A percentile compares a stretch with the other conserved stretches of the same genome.
Conservation (phyloP, 2,888 invertebrate genomes). For the Cyclophora albipunctata region DNA sequence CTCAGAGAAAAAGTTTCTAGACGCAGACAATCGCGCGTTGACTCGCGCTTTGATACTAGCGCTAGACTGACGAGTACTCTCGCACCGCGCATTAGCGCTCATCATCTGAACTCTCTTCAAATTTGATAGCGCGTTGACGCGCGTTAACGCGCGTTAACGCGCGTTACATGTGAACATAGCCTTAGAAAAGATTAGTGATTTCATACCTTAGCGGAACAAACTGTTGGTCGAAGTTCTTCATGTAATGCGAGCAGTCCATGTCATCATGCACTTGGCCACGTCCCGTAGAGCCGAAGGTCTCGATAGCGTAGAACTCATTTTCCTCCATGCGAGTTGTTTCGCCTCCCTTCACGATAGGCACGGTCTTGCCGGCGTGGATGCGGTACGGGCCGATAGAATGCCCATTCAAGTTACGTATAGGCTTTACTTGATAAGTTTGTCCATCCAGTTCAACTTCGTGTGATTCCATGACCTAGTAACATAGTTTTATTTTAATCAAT, state of each 20-base stretch:
- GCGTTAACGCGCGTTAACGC: too few relatives aligned
- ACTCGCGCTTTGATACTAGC: too few relatives aligned
- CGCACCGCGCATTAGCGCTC: too few relatives aligned
- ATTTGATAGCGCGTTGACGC: too few relatives aligned
- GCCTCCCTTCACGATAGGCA: conserved; percentile 99
- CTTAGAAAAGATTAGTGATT: too few relatives aligned
- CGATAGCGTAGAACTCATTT: conserved; percentile 99
- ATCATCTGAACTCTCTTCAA: too few relatives aligned
- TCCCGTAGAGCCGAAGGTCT: conserved; percentile 99
- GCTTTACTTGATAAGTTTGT: conserved; percentile 95
- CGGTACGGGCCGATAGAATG: conserved; percentile 99
- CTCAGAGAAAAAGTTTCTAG: too few relatives aligned
- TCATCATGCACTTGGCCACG: conserved; percentile 96
- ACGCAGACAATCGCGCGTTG: too few relatives aligned
- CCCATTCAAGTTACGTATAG: conserved; percentile 98
- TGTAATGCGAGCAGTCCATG: conserved; percentile 99
- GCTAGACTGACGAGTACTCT: too few relatives aligned
- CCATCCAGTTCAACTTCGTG: conserved; percentile 98
- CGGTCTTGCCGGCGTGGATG: conserved; percentile 98
- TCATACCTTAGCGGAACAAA: conserved; percentile 90
- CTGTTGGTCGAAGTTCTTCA: conserved; percentile 97
- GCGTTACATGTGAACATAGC: too few relatives aligned
- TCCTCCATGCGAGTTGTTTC: conserved; percentile 99
- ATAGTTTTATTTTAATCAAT: too few relatives aligned
- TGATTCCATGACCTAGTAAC: conserved; percentile 92